Conservation (phyloP, 2,888 invertebrate species). For the Lithodes maja region DNA sequence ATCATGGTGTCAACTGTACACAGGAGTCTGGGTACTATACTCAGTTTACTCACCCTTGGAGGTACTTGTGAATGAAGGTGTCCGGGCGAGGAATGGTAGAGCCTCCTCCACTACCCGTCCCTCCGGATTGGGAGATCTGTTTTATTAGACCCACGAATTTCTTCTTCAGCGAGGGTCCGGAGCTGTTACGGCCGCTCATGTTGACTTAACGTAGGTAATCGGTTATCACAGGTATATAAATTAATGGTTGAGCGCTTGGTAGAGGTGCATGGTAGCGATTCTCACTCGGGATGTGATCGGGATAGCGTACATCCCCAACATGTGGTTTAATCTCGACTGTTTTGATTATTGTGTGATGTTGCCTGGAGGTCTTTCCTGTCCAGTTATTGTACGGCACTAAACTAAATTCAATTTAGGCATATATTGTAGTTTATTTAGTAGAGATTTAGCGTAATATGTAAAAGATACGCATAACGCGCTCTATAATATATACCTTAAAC, state of each 20-base stretch:
- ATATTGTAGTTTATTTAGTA: too few relatives aligned
- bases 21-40: too few relatives aligned
- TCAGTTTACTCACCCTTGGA: conserved; percentile 65
- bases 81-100: conserved; percentile 59
- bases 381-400: conserved; percentile 34
- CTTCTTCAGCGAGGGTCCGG: conserved; percentile 67
- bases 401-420: too few relatives aligned
- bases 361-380: conserved; percentile 31
- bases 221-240: not conserved
- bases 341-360: conserved; percentile 56
- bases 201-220: not conserved
- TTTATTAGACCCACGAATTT: conserved; percentile 69
- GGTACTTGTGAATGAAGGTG: conserved; percentile 70
- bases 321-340: conserved; percentile 49
- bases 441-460: too few relatives aligned
- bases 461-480: too few relatives aligned
- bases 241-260: conserved; percentile 7
- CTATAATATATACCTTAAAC: not conserved
- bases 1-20: too few relatives aligned
- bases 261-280: not conserved
- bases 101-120: conserved; percentile 28
- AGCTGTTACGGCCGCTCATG: conserved; percentile 60
- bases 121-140: conserved; percentile 65
- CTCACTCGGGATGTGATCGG: not conserved
- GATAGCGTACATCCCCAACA: not conserved